Percentiles rank a stretch among this genome's conserved stretches.
Conservation (phyloP, 2,888 invertebrate genomes). For the Lepidocyrtoides sp. region DNA sequence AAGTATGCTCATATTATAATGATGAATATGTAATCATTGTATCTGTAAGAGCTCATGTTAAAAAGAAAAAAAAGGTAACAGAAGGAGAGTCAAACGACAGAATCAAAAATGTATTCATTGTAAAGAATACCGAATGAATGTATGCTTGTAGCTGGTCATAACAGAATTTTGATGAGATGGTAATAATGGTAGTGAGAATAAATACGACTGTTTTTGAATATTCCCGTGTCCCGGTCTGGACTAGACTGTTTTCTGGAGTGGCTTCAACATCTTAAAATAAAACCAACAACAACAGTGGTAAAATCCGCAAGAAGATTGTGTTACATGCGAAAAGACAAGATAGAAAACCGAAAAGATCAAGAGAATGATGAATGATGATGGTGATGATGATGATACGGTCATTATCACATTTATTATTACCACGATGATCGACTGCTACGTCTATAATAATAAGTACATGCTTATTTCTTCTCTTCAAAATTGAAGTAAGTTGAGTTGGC, state of each 20-base stretch:
- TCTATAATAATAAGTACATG: neutral
- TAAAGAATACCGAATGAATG: too few relatives aligned
- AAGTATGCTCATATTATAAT: neutral
- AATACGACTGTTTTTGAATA: too few relatives aligned
- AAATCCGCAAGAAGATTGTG: neutral
- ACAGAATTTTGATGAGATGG: neutral
- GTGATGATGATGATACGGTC: neutral
- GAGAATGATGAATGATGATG: neutral
- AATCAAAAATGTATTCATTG: too few relatives aligned
- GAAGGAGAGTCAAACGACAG: slow-evolving; percentile 1
- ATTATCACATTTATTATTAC: slow-evolving; percentile 5
- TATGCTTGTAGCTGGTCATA: too few relatives aligned
- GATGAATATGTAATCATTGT: too few relatives aligned
- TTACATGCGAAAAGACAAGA: neutral
- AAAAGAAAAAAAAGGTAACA: neutral
- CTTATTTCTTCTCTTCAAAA: neutral
- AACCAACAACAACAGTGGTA: too few relatives aligned
- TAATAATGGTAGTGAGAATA: too few relatives aligned
- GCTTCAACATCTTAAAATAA: too few relatives aligned
- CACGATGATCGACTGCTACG: neutral
- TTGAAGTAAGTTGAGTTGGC: neutral
- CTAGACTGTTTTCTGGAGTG: too few relatives aligned
- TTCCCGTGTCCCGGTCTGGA: too few relatives aligned
- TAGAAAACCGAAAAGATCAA: neutral
- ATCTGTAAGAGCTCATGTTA: neutral